A percentile compares a stretch with the other conserved stretches of the same genome.
Conservation (phyloP, 2,113 vertebrate species). For the Sphyrna mokarran region DNA sequence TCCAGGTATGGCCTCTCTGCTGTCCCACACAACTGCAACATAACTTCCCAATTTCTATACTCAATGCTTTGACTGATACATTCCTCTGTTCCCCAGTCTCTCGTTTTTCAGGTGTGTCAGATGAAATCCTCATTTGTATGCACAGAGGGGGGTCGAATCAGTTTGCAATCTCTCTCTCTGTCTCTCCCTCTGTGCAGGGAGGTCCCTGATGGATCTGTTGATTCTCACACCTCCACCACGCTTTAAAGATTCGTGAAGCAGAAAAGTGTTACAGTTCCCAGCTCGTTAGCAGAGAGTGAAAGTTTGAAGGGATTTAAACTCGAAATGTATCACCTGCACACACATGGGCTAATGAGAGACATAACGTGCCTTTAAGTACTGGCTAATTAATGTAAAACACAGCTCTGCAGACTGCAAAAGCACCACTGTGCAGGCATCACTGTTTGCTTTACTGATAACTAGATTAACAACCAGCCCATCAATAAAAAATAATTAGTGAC, state of each 20-base stretch:
- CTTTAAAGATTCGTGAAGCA: not conserved
- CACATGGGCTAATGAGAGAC: not conserved
- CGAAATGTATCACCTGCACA: not conserved
- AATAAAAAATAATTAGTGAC: constrained; percentile 21
- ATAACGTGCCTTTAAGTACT: not conserved
- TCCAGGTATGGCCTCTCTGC: too few species aligned
- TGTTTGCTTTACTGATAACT: constrained; percentile 11
- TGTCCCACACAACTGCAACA: too few species aligned
- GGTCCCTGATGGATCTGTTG: not conserved
- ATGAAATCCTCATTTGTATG: too few species aligned
- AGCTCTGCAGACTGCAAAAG: not conserved
- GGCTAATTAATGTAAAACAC: constrained; percentile 24
- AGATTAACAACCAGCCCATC: not conserved
- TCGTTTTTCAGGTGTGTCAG: not conserved
- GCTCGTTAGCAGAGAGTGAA: constrained; percentile 20
- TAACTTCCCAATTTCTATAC: too few species aligned
- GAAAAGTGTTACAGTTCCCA: constrained; percentile 30
- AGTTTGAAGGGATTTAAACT: not conserved
- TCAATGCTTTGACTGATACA: not conserved
- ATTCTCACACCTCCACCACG: not conserved
- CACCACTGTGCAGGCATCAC: not conserved
- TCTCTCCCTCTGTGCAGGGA: not conserved
- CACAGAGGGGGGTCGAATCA: not conserved
- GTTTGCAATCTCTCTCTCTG: not conserved
- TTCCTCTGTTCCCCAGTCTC: not conserved